A percentile compares a stretch with the other conserved stretches of the same genome.
phyloP scores from a whole-genome alignment of 1,140 invertebrate species.

The Drosophila parabipectinata region DNA sequence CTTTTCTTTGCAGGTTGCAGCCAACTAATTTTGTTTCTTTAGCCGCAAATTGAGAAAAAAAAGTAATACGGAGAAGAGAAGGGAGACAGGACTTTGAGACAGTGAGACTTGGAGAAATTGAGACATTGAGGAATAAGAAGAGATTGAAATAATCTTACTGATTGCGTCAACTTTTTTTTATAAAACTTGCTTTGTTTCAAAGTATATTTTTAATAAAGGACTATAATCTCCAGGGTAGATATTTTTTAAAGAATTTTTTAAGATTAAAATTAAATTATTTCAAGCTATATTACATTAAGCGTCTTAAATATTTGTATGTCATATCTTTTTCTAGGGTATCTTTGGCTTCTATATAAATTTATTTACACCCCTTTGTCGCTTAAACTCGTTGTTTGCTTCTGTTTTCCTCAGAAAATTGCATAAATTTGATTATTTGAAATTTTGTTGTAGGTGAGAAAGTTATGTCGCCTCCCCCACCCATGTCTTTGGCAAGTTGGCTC shows the following conservation, averaged over 20 bases:
- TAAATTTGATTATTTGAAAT: constrained; percentile 71
- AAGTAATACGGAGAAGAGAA: constrained; percentile 6
- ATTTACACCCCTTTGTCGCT: neutral
- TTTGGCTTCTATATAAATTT: neutral
- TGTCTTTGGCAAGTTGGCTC: constrained; percentile 7
- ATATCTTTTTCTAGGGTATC: neutral
- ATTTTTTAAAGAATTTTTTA: neutral
- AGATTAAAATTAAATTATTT: neutral
- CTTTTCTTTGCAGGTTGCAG: constrained; percentile 74
- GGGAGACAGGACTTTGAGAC: neutral
- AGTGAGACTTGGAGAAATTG: constrained; percentile 1
- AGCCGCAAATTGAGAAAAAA: constrained; percentile 16
- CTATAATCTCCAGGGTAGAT: neutral
- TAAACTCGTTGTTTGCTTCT: constrained; percentile 10
- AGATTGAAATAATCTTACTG: constrained; percentile 65
- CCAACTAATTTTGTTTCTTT: constrained; percentile 66
- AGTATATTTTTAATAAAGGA: constrained; percentile 1
- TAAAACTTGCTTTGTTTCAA: constrained; percentile 58
- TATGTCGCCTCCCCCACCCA: neutral
- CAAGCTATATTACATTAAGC: too few relatives aligned
- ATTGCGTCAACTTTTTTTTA: constrained; percentile 77
- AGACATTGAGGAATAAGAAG: constrained; percentile 23
- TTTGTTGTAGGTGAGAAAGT: constrained; percentile 36
- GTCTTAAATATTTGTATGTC: neutral
- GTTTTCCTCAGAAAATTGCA: constrained; percentile 57